A percentile compares a stretch with the other conserved stretches of the same genome.
phyloP scores from a whole-genome alignment of 2,888 invertebrate genomes.

The Gerosis bhagava region DNA sequence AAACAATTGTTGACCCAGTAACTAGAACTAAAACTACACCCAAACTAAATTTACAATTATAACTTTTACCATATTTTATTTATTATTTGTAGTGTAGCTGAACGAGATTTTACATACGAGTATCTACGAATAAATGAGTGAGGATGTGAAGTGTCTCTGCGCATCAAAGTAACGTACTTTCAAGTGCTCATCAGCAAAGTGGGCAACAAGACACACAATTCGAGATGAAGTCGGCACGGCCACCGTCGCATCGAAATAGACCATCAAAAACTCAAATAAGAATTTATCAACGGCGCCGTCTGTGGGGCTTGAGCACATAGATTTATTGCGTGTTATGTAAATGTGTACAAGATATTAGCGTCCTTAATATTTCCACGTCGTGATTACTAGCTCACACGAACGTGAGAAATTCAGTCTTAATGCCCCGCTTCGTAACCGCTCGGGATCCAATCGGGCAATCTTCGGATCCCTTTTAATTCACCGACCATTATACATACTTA shows the following conservation, averaged over 20 bases:
- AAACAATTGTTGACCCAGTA: too few species aligned
- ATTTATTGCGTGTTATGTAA: slow-evolving; percentile 79
- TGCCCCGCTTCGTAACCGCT: slow-evolving; percentile 49
- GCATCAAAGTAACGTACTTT: slow-evolving; percentile 26
- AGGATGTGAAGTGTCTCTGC: slow-evolving; percentile 25
- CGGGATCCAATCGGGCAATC: slow-evolving; percentile 56
- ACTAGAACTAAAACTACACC: too few species aligned
- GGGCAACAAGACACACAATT: slow-evolving; percentile 27
- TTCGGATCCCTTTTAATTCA: slow-evolving; percentile 58
- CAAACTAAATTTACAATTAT: not conserved
- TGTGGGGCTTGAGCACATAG: slow-evolving; percentile 52
- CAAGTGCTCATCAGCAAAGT: slow-evolving; percentile 21
- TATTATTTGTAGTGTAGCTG: too few species aligned
- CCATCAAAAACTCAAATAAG: slow-evolving; percentile 62
- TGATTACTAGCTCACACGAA: slow-evolving; percentile 64
- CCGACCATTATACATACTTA: slow-evolving; percentile 36
- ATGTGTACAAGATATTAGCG: slow-evolving; percentile 77
- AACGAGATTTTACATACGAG: too few species aligned
- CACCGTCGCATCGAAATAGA: slow-evolving; percentile 55
- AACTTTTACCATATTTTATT: too few species aligned
- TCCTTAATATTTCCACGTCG: slow-evolving; percentile 77
- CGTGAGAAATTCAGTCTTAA: slow-evolving; percentile 64
- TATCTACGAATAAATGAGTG: too few species aligned
- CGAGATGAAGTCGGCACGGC: slow-evolving; percentile 37
- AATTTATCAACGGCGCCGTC: slow-evolving; percentile 71